Evolutionary conservation across 2,888 invertebrate species (phyloP).

Genomic region (Drepanosiphum platanoidis): DNA sequence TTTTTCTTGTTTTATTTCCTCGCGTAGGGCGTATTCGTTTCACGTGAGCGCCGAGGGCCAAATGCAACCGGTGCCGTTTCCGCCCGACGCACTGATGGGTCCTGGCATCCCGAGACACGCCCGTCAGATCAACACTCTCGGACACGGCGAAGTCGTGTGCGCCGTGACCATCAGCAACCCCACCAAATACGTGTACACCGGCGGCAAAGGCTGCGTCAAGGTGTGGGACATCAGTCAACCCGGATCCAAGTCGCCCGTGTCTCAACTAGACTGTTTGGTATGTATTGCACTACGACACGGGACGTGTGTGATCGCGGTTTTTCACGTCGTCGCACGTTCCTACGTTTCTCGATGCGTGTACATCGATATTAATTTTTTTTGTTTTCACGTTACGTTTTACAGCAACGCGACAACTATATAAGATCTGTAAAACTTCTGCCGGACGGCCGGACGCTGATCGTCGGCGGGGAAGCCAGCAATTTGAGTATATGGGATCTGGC

Average conservation of each 20-base stretch:
- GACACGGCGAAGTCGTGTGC: slow-evolving; percentile 96
- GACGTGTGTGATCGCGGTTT: too few species aligned
- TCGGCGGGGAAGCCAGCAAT: slow-evolving; percentile 95
- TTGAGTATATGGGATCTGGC: slow-evolving; percentile 96
- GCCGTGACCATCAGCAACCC: slow-evolving; percentile 96
- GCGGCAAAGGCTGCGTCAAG: slow-evolving; percentile 96
- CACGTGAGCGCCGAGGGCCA: slow-evolving; percentile 90
- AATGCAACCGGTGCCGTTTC: slow-evolving; percentile 93
- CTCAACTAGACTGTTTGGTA: slow-evolving; percentile 91
- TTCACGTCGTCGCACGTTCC: background rate
- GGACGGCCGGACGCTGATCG: slow-evolving; percentile 92
- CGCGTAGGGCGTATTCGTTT: slow-evolving; percentile 89
- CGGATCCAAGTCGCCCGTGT: slow-evolving; percentile 85
- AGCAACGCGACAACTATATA: slow-evolving; percentile 95
- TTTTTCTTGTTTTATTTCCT: background rate
- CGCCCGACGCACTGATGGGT: slow-evolving; percentile 90
- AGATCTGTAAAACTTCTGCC: slow-evolving; percentile 92
- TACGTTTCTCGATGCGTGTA: background rate
- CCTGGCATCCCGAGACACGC: slow-evolving; percentile 94
- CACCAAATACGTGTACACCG: slow-evolving; percentile 93
- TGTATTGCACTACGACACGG: slow-evolving; percentile 66
- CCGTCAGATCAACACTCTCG: slow-evolving; percentile 89
- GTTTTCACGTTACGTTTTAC: slow-evolving; percentile 66
- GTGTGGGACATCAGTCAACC: slow-evolving; percentile 96
- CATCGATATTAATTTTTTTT: slow-evolving; percentile 31